Evolutionary conservation across 2,888 invertebrate species (phyloP).

Genomic region (Brachyptera risi): DNA sequence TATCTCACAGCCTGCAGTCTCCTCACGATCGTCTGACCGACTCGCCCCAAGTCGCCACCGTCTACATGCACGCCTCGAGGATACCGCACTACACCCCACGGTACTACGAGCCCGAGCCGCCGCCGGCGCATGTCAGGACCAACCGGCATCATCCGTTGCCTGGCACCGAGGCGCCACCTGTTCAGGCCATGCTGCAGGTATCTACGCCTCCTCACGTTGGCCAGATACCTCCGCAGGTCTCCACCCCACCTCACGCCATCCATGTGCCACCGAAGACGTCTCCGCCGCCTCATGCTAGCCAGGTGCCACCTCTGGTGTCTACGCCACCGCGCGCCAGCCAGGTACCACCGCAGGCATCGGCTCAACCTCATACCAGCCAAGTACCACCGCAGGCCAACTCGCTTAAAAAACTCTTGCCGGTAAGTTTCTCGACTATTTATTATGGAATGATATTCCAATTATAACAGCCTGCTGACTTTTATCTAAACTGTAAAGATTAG

Average conservation of each 20-base stretch:
- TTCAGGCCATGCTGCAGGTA: slow-evolving; percentile 46
- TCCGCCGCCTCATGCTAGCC: slow-evolving; percentile 70
- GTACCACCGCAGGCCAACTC: slow-evolving; percentile 81
- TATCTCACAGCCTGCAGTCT: slow-evolving; percentile 47
- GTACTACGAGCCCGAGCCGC: slow-evolving; percentile 57
- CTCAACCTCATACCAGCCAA: slow-evolving; percentile 73
- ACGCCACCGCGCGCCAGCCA: slow-evolving; percentile 71
- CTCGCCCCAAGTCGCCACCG: slow-evolving; percentile 65
- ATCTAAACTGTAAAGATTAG: too few species aligned
- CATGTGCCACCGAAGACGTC: slow-evolving; percentile 81
- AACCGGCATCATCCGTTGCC: slow-evolving; percentile 41
- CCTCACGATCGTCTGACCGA: slow-evolving; percentile 60
- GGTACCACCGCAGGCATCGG: slow-evolving; percentile 76
- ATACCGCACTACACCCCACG: slow-evolving; percentile 43
- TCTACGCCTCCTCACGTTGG: slow-evolving; percentile 67
- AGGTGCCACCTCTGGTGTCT: slow-evolving; percentile 63
- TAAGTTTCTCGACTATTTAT: too few species aligned
- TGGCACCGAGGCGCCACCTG: slow-evolving; percentile 35
- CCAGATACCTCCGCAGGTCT: slow-evolving; percentile 78
- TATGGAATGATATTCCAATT: too few species aligned
- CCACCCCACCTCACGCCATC: slow-evolving; percentile 64
- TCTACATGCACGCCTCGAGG: slow-evolving; percentile 49
- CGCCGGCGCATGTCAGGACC: slow-evolving; percentile 53
- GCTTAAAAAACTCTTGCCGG: slow-evolving; percentile 70
- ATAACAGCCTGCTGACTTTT: too few species aligned